Evolutionary conservation across 2,113 vertebrate species (phyloP), one percentile per base, ranked within the genome.

Genomic region (Pimephales promelas): DNA sequence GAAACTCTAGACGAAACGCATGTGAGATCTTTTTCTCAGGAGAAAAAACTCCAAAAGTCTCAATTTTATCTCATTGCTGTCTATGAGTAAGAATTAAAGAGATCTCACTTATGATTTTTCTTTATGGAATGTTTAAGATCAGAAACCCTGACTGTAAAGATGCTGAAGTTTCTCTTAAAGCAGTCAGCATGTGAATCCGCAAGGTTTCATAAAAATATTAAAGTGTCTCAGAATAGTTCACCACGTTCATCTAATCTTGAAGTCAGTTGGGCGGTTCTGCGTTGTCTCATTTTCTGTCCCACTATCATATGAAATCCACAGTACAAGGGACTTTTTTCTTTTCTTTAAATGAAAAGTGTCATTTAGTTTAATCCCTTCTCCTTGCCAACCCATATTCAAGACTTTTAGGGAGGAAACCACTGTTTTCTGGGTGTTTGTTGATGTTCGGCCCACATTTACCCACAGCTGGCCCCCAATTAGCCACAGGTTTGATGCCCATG

Each of bases 321-420:
- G 28, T n/a, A 36, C 52, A 54, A 54, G 18, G 18, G 6, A 8
- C 18, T 54, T 57, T 28, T 16, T 34, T 43, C 26, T 40, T 71
- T 40, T 71, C 10, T 26, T 43, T 45, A 24, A 9, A 31, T 2
- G 0, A 34, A 31, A n/a, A 43, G 14, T 36, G 36, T 45, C 68
- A 8, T 45, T 24, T 47, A n/a, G 45, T 72, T 45, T 24, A 13
- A 43, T 45, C n/a, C 70, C 11, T 72, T 72, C 40, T 47, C 70
- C 47, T 84, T 85, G 87, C 80, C 82, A 85, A 88, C 83, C 49
- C 83, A 79, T 34, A 13, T 84, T 45, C 78, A 89, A 61, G 54
- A 61, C 31, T 61, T 78, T 78, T n/a, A 78, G 75, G 75, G 36
- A 61, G 75, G 56, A 61, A 59, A 78, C 56, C 75, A 59, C 75